Evolutionary conservation across 2,113 vertebrate genomes (phyloP).

Genomic region (Erpornis zantholeuca): DNA sequence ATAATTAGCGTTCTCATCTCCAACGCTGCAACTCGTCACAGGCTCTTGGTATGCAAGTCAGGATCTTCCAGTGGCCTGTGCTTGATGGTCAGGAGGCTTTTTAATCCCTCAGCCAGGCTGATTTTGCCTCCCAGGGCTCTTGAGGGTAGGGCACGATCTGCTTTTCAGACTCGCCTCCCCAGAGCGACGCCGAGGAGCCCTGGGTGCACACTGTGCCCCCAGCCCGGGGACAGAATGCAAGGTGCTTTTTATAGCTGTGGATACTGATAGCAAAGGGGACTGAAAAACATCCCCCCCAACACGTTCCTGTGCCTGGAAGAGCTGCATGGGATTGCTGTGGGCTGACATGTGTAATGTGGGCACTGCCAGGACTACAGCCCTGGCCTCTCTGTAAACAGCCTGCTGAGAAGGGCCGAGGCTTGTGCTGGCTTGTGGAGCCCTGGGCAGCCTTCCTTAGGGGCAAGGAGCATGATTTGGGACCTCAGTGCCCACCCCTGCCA

Average conservation of each 20-base stretch:
- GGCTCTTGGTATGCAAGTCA: background rate
- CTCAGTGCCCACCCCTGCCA: background rate
- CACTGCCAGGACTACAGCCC: rapidly evolving
- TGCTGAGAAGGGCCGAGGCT: background rate
- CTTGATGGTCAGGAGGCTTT: background rate
- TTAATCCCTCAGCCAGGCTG: background rate
- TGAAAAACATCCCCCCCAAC: background rate
- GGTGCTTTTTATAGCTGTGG: background rate
- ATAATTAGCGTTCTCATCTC: background rate
- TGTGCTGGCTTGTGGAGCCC: background rate
- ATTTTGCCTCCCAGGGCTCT: background rate
- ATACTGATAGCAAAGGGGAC: background rate
- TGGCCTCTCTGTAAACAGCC: background rate
- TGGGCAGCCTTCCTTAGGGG: background rate
- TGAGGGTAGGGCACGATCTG: background rate
- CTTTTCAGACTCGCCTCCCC: background rate
- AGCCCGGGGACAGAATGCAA: rapidly evolving
- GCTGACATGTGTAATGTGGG: rapidly evolving
- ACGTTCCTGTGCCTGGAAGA: background rate
- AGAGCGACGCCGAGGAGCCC: background rate
- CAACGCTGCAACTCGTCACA: background rate
- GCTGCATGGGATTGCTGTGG: background rate
- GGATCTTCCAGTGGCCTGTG: background rate
- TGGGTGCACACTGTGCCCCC: too few species aligned
- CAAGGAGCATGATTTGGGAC: background rate